Base-by-base conservation (phyloP, 2,113 vertebrate genomes). In the Turdus rufiventris region DNA sequence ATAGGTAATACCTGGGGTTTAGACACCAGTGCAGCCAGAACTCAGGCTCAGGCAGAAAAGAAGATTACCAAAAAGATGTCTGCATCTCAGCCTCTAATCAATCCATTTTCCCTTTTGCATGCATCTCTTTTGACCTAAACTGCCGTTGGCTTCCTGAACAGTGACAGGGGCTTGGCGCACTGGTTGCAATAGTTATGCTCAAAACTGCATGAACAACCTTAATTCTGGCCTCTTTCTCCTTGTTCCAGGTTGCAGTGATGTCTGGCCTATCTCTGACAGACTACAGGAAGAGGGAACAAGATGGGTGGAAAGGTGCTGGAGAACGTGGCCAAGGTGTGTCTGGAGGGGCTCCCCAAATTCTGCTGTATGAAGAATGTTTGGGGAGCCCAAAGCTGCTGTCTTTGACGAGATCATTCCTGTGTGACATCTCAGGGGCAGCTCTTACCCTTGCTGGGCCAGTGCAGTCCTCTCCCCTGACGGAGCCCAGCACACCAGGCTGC, bases 401-500 rank as follows among this genome's bases (percentile, higher is more conserved):
- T 73, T 33, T 38, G 38, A 42, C 13, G 48, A 26, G 33, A 3
- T 54, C 31, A 13, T 45, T 67, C 29, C 0, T 2, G 3, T 19
- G 57, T 26, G 19, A 19, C 29, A n/a, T 5, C 43, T 61, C 36
- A 23, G 43, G 34, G 12, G 4, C 5, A 36, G 50, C 53, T 68
- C 28, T 73, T 14, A 8, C 26, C 25, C 38, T 18, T 23, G 25
- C 19, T 57, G 70, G 47, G 10, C 43, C 31, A 16, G 26, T 5
- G 51, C 38, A 26, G 63, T 18, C 14, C 36, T 75, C 42, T 36
- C 20, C 43, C 29, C 3, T 11, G 25, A 10, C 43, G 24, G 63
- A 68, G 23, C 60, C 50, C 70, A 3, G 20, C 7, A 1, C 43
- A 17, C 0, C 0, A 0, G 4, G 78, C 65, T 45, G 56, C 34